phyloP scores from a whole-genome alignment of 37 sponge, comb jelly and placozoan species.

The Halisarca cf. caerulea region DNA sequence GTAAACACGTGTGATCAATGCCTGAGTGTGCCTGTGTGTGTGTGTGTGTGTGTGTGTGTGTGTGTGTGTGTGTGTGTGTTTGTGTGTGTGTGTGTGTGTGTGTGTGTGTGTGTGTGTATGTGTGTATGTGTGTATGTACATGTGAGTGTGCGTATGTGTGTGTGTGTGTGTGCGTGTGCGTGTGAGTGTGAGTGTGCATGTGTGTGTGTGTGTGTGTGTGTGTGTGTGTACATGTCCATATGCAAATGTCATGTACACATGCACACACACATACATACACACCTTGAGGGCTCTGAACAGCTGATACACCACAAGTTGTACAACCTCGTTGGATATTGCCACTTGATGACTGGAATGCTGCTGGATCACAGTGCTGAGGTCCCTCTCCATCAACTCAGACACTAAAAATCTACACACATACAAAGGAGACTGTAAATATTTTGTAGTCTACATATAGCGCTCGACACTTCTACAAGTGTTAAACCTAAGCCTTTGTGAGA shows the following conservation, averaged over 20 bases:
- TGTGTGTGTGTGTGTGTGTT: neutral
- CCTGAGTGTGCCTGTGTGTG: too few species aligned
- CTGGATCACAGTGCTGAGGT: slow-evolving; percentile 89
- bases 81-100: neutral
- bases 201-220: neutral
- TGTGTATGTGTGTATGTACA: neutral
- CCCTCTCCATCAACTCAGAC: slow-evolving; percentile 91
- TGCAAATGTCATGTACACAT: neutral
- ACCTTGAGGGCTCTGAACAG: slow-evolving; percentile 91
- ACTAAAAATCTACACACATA: slow-evolving; percentile 82
- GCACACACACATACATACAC: slow-evolving; percentile 32
- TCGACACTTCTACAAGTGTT: too few species aligned
- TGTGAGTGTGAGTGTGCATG: neutral
- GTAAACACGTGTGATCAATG: too few species aligned
- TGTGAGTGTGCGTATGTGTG: neutral
- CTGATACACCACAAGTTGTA: slow-evolving; percentile 95
- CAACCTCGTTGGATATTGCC: slow-evolving; percentile 68
- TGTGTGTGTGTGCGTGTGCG: neutral
- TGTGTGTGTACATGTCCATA: slow-evolving; percentile 6
- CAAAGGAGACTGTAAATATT: neutral
- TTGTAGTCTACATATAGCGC: too few species aligned
- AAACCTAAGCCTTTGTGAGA: too few species aligned
- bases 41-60: too few species aligned
- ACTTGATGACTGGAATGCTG: slow-evolving; percentile 53
- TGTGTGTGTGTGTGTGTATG: slow-evolving; percentile 9